A percentile compares a stretch with the other conserved stretches of the same genome.
These are phyloP conservation scores for Lepus europaeus DNA, from an alignment of 2,113 vertebrate species.

Conservation along the genomic window DNA sequence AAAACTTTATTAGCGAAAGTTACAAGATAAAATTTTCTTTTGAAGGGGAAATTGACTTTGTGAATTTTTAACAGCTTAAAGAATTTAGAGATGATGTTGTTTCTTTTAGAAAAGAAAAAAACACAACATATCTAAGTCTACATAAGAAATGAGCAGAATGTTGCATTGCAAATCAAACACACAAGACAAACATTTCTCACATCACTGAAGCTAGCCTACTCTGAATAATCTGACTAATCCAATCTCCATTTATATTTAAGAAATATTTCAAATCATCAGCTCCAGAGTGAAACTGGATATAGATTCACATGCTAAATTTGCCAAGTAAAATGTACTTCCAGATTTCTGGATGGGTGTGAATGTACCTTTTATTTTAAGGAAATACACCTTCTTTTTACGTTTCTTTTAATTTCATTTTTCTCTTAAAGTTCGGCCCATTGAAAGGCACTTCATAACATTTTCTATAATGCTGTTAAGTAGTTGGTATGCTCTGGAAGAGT, in stretches of 20 bases:
- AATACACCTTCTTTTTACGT: background rate
- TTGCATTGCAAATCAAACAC: background rate
- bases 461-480: background rate
- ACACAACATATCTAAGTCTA: background rate
- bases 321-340: background rate
- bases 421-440: background rate
- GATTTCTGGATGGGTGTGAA: background rate
- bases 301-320: background rate
- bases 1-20: background rate
- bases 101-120: background rate
- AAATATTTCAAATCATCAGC: conserved; percentile 11
- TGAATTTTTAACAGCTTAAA: background rate
- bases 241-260: background rate
- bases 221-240: background rate
- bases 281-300: background rate
- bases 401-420: background rate
- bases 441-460: background rate
- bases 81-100: background rate
- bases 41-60: background rate
- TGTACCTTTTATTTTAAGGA: background rate
- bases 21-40: background rate
- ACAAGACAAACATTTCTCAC: background rate
- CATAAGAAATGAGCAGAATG: background rate
- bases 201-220: background rate
- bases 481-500: background rate